Evolutionary conservation across 1,140 invertebrate species (phyloP).

Genomic region (Drosophila neocordata): DNA sequence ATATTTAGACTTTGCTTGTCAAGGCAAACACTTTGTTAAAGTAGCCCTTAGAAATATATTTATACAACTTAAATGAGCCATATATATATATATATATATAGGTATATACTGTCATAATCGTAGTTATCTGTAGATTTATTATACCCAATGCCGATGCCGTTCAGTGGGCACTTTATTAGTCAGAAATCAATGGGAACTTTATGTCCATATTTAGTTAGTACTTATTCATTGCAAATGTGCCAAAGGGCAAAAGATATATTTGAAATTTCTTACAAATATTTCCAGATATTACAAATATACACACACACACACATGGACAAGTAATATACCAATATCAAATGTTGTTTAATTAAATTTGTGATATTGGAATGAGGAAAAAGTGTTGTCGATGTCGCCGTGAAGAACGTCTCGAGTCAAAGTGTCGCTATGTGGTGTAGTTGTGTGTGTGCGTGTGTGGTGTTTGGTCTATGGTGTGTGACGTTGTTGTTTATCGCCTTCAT

Average conservation of each 20-base stretch:
- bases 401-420: background rate
- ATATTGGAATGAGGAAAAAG: conserved; percentile 41
- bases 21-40: conserved; percentile 32
- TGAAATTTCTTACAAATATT: background rate
- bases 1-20: conserved; percentile 8
- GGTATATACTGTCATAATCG: background rate
- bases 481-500: conserved; percentile 5
- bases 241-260: background rate
- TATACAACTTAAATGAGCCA: conserved; percentile 9
- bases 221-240: too few species aligned
- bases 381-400: conserved; percentile 15
- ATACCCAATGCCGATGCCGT: conserved; percentile 26
- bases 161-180: background rate
- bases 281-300: conserved; percentile 31
- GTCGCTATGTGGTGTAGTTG: background rate
- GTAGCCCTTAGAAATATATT: conserved; percentile 18
- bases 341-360: conserved; percentile 66
- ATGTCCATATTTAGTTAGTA: too few species aligned
- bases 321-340: conserved; percentile 47
- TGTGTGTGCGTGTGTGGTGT: background rate
- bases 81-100: conserved; percentile 20
- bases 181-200: background rate
- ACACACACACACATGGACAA: conserved; percentile 7
- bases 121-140: conserved; percentile 62
- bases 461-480: conserved; percentile 36